Percentiles rank a stretch among this genome's conserved stretches.
phyloP scores from a whole-genome alignment of 1,140 invertebrate species.

The Cyphomyrmex costatus region DNA sequence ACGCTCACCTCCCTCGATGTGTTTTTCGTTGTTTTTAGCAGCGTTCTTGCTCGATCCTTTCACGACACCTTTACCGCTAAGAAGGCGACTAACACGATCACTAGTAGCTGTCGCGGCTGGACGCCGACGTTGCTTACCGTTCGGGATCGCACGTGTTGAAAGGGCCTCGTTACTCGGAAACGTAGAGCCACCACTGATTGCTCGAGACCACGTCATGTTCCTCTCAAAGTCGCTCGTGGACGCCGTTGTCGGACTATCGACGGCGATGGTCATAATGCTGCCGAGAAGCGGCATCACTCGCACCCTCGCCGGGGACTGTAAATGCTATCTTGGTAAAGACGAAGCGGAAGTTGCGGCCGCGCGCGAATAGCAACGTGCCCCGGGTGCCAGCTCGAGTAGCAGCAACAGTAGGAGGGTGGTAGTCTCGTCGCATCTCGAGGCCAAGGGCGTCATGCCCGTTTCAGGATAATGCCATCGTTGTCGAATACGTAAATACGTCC shows the following conservation, averaged over 20 bases:
- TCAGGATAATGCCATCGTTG: slow-evolving; percentile 81
- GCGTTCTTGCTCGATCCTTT: slow-evolving; percentile 8
- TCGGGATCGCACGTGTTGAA: slow-evolving; percentile 27
- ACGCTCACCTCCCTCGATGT: neutral
- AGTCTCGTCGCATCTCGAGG: slow-evolving; percentile 85
- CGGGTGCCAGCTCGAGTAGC: slow-evolving; percentile 78
- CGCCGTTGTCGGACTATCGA: slow-evolving; percentile 82
- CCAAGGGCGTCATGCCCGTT: slow-evolving; percentile 84
- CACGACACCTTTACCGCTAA: neutral
- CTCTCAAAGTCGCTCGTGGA: slow-evolving; percentile 82
- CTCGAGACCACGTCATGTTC: slow-evolving; percentile 84
- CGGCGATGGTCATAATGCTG: slow-evolving; percentile 83
- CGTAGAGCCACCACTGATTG: slow-evolving; percentile 69
- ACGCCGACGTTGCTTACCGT: slow-evolving; percentile 30
- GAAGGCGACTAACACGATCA: slow-evolving; percentile 1
- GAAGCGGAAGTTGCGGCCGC: slow-evolving; percentile 52
- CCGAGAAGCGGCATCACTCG: slow-evolving; percentile 83
- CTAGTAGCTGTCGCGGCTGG: neutral
- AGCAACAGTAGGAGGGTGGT: slow-evolving; percentile 79
- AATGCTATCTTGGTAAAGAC: slow-evolving; percentile 80
- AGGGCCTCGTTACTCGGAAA: slow-evolving; percentile 68
- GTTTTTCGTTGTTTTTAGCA: slow-evolving; percentile 36
- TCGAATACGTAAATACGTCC: slow-evolving; percentile 59
- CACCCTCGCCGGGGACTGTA: slow-evolving; percentile 79
- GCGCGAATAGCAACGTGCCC: slow-evolving; percentile 72